phyloP scores from a whole-genome alignment of 1,140 invertebrate species.

The Spodoptera litura region DNA sequence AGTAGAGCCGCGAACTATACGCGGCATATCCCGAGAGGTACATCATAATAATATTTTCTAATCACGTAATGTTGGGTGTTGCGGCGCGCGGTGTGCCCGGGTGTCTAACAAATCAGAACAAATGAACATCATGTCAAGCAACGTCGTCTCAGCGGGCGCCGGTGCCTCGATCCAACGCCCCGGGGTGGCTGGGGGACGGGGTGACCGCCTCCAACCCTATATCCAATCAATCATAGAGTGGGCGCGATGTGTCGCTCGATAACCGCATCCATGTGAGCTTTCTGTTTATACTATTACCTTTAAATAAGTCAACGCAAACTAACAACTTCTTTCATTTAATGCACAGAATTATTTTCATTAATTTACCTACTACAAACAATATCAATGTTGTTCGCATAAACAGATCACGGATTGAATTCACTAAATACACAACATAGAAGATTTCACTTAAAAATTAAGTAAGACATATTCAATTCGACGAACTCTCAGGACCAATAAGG shows the following conservation, averaged over 20 bases:
- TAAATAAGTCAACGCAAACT: constrained; percentile 28
- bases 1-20: not conserved
- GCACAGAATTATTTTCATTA: not conserved
- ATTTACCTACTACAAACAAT: not conserved
- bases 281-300: constrained; percentile 47
- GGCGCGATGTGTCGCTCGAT: constrained; percentile 52
- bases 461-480: too few species aligned
- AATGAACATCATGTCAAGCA: constrained; percentile 65
- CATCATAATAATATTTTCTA: constrained; percentile 54
- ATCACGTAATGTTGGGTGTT: constrained; percentile 56
- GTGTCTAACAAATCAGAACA: constrained; percentile 70
- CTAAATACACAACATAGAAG: too few species aligned
- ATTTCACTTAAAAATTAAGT: too few species aligned
- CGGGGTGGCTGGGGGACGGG: constrained; percentile 9
- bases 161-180: constrained; percentile 33
- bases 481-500: too few species aligned
- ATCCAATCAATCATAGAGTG: constrained; percentile 65
- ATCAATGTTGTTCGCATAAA: too few species aligned
- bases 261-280: constrained; percentile 51
- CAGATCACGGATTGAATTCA: too few species aligned
- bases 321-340: not conserved
- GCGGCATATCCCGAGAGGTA: constrained; percentile 23
- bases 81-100: constrained; percentile 43
- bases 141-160: constrained; percentile 59
- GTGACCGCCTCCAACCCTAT: constrained; percentile 38